Percentiles rank a stretch among this genome's conserved stretches.
phyloP scores from a whole-genome alignment of 2,113 vertebrate species.

The Anguilla rostrata region DNA sequence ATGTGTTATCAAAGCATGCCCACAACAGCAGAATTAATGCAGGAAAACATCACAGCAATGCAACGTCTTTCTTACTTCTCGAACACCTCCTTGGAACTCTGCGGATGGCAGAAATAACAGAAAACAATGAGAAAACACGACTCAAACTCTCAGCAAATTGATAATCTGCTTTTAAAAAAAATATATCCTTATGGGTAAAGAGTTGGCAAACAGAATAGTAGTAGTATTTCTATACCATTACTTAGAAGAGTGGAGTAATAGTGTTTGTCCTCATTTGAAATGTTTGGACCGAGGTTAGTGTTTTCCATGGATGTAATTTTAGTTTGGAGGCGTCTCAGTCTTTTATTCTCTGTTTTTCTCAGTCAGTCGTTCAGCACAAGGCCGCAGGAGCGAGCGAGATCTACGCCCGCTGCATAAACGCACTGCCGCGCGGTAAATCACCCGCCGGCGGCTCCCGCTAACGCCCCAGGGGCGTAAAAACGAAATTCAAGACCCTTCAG shows the following conservation, averaged over 20 bases:
- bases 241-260: no score
- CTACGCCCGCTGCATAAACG: slow-evolving; percentile 1
- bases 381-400: not conserved
- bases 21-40: not conserved
- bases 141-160: no score
- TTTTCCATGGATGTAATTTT: not conserved
- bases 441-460: not conserved
- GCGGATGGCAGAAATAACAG: slow-evolving; percentile 40
- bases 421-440: not conserved
- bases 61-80: slow-evolving; percentile 78
- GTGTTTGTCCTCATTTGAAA: not conserved
- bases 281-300: not conserved
- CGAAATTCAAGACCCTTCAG: not conserved
- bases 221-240: no score
- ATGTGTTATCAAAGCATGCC: not conserved
- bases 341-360: slow-evolving; percentile 30
- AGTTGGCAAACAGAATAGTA: not conserved
- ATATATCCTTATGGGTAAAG: not conserved
- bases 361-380: slow-evolving; percentile 31
- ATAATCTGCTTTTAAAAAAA: not conserved
- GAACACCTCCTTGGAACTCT: slow-evolving; percentile 83
- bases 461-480: not conserved
- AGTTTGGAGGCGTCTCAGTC: slow-evolving; percentile 27
- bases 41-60: not conserved
- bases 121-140: not conserved